Conservation (phyloP, 2,797 vertebrate genomes). For the Vultur gryphus region DNA sequence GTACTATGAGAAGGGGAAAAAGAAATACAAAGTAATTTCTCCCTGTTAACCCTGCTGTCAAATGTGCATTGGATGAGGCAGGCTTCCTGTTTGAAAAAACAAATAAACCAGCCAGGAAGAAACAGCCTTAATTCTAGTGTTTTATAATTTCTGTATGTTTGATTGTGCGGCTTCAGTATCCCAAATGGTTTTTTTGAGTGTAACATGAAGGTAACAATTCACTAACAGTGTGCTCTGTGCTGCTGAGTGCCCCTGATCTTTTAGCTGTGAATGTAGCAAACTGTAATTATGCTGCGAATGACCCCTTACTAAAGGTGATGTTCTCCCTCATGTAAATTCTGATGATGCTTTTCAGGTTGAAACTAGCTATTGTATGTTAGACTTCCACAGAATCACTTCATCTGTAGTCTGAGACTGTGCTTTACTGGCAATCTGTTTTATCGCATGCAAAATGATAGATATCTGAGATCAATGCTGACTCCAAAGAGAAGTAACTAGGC, state of each 20-base stretch:
- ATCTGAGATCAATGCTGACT: not conserved
- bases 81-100: not conserved
- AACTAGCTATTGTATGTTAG: not conserved
- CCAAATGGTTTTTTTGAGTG: not conserved
- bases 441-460: not conserved
- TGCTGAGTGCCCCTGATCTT: not conserved
- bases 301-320: not conserved
- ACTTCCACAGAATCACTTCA: not conserved
- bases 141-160: not conserved
- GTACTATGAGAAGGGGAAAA: not conserved
- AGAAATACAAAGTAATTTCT: not conserved
- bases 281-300: not conserved
- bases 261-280: not conserved
- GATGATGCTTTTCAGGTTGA: not conserved
- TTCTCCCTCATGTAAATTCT: not conserved
- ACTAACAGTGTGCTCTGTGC: not conserved
- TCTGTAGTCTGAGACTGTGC: not conserved
- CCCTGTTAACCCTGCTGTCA: not conserved
- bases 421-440: not conserved
- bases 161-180: not conserved
- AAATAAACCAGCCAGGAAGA: not conserved
- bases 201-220: not conserved
- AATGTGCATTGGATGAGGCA: not conserved
- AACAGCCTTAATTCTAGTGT: not conserved
- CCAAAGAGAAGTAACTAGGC: not conserved